These are phyloP conservation scores for Chamaetylas fuelleborni DNA, from an alignment of 2,113 vertebrate species.

Conservation along the genomic window DNA sequence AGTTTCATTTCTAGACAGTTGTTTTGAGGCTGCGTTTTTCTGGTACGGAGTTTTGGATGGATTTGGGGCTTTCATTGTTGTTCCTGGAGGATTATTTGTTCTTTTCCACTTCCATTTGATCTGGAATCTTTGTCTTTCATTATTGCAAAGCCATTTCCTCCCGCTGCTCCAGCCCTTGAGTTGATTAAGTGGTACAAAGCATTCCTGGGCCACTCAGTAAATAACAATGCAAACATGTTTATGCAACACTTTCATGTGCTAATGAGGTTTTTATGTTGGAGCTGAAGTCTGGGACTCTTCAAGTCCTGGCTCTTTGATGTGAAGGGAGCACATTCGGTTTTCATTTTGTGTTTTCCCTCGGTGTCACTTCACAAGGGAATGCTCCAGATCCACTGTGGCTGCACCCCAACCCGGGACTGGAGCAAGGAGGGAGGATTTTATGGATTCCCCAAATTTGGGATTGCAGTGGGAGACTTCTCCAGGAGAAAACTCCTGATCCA, in stretches of 20 bases:
- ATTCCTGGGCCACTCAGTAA: conserved; percentile 49
- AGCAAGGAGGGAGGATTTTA: neutral
- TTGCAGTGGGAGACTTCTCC: neutral
- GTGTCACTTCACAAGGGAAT: neutral
- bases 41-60: accelerated
- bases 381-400: neutral
- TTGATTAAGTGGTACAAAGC: conserved; percentile 67
- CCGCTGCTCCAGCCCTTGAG: conserved; percentile 6
- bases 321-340: neutral
- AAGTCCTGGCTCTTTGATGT: conserved; percentile 42
- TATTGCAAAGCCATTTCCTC: conserved; percentile 49
- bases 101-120: neutral
- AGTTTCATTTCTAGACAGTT: neutral
- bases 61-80: neutral
- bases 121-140: conserved; percentile 38
- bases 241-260: conserved; percentile 41
- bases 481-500: neutral
- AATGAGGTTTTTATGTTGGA: conserved; percentile 27
- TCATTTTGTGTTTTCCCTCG: neutral
- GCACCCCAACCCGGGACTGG: neutral
- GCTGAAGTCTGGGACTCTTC: conserved; percentile 27
- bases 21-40: neutral
- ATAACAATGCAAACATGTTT: conserved; percentile 65
- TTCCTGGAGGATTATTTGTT: neutral
- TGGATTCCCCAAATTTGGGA: accelerated